A percentile compares a stretch with the other conserved stretches of the same genome.
Evolutionary conservation across 2,797 vertebrate genomes (phyloP).

Genomic region (Anguilla pacifica): DNA sequence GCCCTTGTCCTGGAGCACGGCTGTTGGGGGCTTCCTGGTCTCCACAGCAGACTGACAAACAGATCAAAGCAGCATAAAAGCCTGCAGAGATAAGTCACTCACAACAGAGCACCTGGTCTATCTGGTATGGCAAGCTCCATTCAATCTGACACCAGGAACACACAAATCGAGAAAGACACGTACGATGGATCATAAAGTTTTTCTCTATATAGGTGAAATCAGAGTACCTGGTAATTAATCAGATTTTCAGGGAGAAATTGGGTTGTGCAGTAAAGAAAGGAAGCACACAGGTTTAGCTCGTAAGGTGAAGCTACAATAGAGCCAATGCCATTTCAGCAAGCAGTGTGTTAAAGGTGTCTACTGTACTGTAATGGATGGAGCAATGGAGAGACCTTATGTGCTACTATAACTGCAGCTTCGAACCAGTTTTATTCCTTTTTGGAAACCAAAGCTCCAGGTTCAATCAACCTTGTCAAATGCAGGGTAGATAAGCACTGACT

Average conservation of each 20-base stretch:
- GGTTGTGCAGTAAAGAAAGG: neutral
- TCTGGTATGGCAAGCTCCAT: neutral
- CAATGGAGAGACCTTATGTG: neutral
- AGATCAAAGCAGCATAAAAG: neutral
- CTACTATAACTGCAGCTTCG: neutral
- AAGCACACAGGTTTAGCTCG: neutral
- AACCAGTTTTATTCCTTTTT: neutral
- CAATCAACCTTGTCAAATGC: neutral
- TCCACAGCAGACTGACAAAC: neutral
- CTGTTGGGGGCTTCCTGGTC: neutral
- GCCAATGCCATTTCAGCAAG: neutral
- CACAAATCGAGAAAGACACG: neutral
- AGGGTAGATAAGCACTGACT: neutral
- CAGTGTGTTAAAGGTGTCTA: neutral
- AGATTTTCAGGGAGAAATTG: neutral
- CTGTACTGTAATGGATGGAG: neutral
- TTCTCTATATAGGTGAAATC: neutral
- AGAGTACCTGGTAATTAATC: neutral
- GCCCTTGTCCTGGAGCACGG: neutral
- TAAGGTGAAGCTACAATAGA: neutral
- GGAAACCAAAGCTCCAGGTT: neutral
- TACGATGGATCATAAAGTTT: neutral
- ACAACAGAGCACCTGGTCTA: neutral
- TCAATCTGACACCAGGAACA: neutral
- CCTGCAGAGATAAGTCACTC: neutral